Conservation (phyloP, 1,140 invertebrate genomes). For the Temnothorax longispinosus region DNA sequence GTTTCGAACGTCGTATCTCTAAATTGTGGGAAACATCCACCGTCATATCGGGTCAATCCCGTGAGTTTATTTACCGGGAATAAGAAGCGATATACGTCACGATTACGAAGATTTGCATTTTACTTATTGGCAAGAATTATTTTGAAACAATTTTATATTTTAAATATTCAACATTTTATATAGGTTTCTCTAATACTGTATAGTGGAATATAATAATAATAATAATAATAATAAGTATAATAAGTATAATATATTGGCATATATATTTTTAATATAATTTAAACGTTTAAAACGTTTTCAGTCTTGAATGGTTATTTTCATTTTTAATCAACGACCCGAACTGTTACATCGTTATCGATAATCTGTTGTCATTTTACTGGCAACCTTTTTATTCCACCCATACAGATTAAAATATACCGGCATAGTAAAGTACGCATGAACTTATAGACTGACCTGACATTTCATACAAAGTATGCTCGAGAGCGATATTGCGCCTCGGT, state of each 20-base stretch:
- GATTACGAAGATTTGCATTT: constrained; percentile 1
- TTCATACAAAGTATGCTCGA: constrained; percentile 29
- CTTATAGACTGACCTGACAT: constrained; percentile 23
- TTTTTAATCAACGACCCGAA: constrained; percentile 13
- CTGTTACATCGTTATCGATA: neutral
- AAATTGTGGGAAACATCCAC: constrained; percentile 8
- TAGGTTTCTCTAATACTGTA: neutral
- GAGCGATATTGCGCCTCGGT: neutral
- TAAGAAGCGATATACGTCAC: neutral
- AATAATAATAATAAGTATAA: too few relatives aligned
- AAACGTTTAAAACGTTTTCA: neutral
- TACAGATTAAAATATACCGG: neutral
- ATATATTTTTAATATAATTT: neutral
- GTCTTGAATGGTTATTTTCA: constrained; percentile 1
- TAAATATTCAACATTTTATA: neutral
- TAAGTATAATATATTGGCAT: neutral
- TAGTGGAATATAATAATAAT: too few relatives aligned
- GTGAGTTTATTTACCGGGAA: neutral
- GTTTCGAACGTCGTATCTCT: constrained; percentile 24
- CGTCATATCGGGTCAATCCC: constrained; percentile 1
- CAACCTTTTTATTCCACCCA: neutral
- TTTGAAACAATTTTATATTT: constrained; percentile 21
- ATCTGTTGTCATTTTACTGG: neutral
- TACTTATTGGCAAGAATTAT: neutral
- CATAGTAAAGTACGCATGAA: neutral